Evolutionary conservation across 1,140 invertebrate genomes (phyloP), one percentile per base, ranked within the genome.

Genomic region (Trachymyrmex cornetzi): DNA sequence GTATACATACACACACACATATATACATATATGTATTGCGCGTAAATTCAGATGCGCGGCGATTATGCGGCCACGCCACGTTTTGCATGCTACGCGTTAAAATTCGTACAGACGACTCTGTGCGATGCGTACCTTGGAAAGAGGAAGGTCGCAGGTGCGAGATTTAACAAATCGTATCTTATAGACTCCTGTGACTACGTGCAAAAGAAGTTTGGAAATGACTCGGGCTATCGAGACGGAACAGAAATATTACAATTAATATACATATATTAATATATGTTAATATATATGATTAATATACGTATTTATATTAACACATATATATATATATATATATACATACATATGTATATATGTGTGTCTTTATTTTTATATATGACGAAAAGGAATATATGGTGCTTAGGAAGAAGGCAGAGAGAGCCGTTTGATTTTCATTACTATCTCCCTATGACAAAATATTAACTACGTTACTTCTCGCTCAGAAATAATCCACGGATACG

Each of bases 1-100:
- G 0, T 6, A 34, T 6, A 34, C 6, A 44, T 44, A n/a, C 16
- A 12, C 14, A 69, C 50, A 16, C 0, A 30, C 4, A 22, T 16
- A 53, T 9, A 48, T 0, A n/a, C n/a, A n/a, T 72, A 59, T 38
- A 12, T 57, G 30, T 38, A 72, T 55, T 34, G 87, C 57, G 14
- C 38, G 27, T 66, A 14, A 85, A 71, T 87, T 87, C 72, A 50
- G 85, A 50, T 38, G 77, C 71, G 71, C 69, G 77, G 50, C 77
- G 66, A 86, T 61, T 72, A 84, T 77, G 82, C 61, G 77, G 61
- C 38, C 24, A 44, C 30, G 34, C 55, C 27, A 44, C 50, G 67
- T 81, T 86, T 89, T 77, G 61, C 87, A 61, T 71, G 87, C 12
- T 22, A 71, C 24, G 75, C 77, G 71, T 90, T 87, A 81, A 79